Evolutionary conservation across 1,140 invertebrate genomes (phyloP).

Genomic region (Periplaneta americana): DNA sequence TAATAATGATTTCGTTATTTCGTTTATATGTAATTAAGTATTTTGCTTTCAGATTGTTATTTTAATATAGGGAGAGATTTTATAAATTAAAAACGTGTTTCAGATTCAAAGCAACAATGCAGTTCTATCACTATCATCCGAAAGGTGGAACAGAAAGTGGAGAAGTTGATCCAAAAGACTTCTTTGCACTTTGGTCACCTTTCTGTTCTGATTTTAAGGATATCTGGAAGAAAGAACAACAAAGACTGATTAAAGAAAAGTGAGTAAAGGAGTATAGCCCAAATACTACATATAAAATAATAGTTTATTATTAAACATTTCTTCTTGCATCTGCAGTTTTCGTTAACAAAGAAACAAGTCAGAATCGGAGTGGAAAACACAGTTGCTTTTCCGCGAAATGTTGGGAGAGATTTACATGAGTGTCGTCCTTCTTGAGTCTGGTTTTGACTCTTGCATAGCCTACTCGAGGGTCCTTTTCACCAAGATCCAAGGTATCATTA

Average conservation of each 20-base stretch:
- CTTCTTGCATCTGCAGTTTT: slow-evolving; percentile 8
- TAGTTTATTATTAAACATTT: slow-evolving; percentile 2
- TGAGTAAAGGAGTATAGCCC: no score
- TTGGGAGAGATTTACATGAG: background rate
- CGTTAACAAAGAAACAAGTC: background rate
- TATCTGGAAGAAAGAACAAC: slow-evolving; percentile 91
- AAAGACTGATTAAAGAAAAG: slow-evolving; percentile 77
- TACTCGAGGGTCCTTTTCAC: no score
- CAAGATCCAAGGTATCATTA: no score
- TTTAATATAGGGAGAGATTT: no score
- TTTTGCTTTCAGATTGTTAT: background rate
- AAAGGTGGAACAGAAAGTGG: slow-evolving; percentile 66
- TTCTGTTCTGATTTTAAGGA: slow-evolving; percentile 95
- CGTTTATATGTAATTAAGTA: no score
- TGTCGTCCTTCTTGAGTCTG: background rate
- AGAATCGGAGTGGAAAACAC: background rate
- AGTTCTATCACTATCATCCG: slow-evolving; percentile 83
- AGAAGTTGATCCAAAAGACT: slow-evolving; percentile 74
- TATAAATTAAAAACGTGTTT: no score
- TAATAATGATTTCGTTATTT: no score
- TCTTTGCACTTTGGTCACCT: slow-evolving; percentile 81
- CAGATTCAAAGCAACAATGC: slow-evolving; percentile 72
- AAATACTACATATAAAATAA: slow-evolving; percentile 19
- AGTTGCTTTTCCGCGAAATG: background rate
- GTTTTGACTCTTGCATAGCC: background rate